phyloP scores from a whole-genome alignment of 1,140 invertebrate genomes.

The Colletes latitarsis region DNA sequence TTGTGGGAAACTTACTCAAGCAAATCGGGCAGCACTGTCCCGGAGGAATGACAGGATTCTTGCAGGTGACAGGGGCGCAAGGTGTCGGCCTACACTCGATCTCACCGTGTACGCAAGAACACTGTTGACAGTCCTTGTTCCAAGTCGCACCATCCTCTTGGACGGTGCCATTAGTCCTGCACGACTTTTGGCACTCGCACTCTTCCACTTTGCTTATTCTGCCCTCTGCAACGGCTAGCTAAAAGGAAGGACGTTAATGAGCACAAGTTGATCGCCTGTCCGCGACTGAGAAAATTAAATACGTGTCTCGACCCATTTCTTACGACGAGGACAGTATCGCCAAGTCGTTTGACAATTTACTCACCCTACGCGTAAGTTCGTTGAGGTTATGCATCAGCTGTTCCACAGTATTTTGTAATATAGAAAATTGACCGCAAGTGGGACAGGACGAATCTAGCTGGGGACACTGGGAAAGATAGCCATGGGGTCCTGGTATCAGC shows the following conservation, averaged over 20 bases:
- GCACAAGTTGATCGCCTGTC: conserved; percentile 50
- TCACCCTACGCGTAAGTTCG: conserved; percentile 85
- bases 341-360: conserved; percentile 52
- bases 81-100: conserved; percentile 90
- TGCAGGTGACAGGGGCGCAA: conserved; percentile 89
- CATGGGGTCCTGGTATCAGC: conserved; percentile 91
- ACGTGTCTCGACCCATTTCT: not conserved
- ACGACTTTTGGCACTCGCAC: conserved; percentile 95
- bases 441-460: conserved; percentile 92
- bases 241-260: conserved; percentile 78
- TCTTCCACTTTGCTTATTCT: conserved; percentile 89
- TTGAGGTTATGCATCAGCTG: conserved; percentile 83
- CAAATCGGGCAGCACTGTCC: conserved; percentile 93
- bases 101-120: conserved; percentile 91
- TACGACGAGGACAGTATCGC: too few relatives aligned
- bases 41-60: conserved; percentile 88
- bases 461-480: conserved; percentile 93
- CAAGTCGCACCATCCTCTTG: conserved; percentile 91
- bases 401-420: conserved; percentile 88
- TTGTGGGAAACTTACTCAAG: conserved; percentile 86
- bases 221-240: conserved; percentile 90
- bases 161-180: conserved; percentile 89
- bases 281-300: not conserved
- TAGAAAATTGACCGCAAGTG: conserved; percentile 93
- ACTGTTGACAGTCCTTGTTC: conserved; percentile 90